Conservation (phyloP, 2,888 invertebrate species). For the Philhelius pedissequus region DNA sequence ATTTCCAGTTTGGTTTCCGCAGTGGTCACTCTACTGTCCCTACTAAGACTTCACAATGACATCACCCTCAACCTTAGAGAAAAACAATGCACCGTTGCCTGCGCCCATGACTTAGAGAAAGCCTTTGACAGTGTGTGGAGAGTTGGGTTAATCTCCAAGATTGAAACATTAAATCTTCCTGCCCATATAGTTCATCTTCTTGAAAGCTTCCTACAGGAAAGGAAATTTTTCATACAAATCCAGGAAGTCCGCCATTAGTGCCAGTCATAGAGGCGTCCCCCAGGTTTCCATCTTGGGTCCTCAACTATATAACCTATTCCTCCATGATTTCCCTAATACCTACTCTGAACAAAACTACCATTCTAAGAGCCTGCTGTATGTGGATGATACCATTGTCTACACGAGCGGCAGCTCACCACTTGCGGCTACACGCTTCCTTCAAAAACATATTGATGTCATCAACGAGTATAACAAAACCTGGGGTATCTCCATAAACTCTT, state of each 20-base stretch:
- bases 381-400: constrained; percentile 36
- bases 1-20: too few species aligned
- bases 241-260: background rate
- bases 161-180: too few species aligned
- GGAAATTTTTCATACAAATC: constrained; percentile 9
- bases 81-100: too few species aligned
- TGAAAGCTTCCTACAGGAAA: constrained; percentile 16
- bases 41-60: too few species aligned
- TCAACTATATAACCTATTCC: background rate
- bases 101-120: too few species aligned
- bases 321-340: constrained; percentile 49
- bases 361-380: constrained; percentile 33
- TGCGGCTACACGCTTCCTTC: background rate
- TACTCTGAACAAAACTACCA: background rate
- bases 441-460: constrained; percentile 7
- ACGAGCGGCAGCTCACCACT: background rate
- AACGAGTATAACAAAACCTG: constrained; percentile 23
- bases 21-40: too few species aligned
- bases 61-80: too few species aligned
- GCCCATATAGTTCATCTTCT: too few species aligned
- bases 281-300: constrained; percentile 25
- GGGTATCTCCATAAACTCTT: constrained; percentile 26
- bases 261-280: constrained; percentile 20
- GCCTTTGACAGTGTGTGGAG: too few species aligned
- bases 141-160: too few species aligned